phyloP scores from a whole-genome alignment of 1,140 invertebrate species.

The silkworm (Bombyx mori) region ASM3026992v2 NC_085111.1:7622001-7622500 shows the following conservation, averaged over 20 bases:
- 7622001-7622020: too few species aligned
- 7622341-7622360: too few species aligned
- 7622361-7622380: too few species aligned
- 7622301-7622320: not conserved
- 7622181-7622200: slow-evolving; percentile 26
- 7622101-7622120: slow-evolving; percentile 13
- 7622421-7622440: too few species aligned
- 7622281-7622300: not conserved
- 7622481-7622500: too few species aligned
- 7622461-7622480: too few species aligned
- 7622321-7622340: too few species aligned
- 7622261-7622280: not conserved
- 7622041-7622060: too few species aligned
- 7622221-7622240: not conserved
- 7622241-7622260: not conserved
- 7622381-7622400: too few species aligned
- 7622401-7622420: too few species aligned
- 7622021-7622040: too few species aligned
- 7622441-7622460: too few species aligned
- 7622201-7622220: slow-evolving; percentile 13
- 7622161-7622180: slow-evolving; percentile 15
- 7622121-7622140: slow-evolving; percentile 15
- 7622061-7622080: slow-evolving; percentile 17
- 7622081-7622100: slow-evolving; percentile 16
- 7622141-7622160: slow-evolving; percentile 6